These are phyloP conservation scores for Ahaetulla prasina DNA, from an alignment of 2,113 vertebrate genomes.

Conservation along the genomic window DNA sequence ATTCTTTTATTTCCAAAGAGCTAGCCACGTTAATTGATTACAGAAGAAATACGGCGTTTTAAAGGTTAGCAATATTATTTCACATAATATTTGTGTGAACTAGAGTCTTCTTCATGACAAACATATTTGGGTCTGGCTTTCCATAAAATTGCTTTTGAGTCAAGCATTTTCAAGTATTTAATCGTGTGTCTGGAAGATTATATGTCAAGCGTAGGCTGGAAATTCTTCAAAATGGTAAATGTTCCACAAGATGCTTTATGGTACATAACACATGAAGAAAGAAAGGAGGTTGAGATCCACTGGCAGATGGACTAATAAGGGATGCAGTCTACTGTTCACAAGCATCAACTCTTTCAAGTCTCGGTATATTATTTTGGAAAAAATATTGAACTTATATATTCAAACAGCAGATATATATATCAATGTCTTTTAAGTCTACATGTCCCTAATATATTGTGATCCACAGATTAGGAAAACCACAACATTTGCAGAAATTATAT, in stretches of 20 bases:
- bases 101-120: not conserved
- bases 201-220: not conserved
- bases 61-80: not conserved
- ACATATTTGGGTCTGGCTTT: not conserved
- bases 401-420: not conserved
- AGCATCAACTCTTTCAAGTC: not conserved
- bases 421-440: not conserved
- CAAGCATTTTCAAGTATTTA: not conserved
- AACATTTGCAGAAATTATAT: not conserved
- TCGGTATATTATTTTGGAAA: not conserved
- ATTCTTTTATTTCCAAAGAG: not conserved
- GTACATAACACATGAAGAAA: not conserved
- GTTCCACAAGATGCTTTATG: not conserved
- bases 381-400: not conserved
- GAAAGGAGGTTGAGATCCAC: not conserved
- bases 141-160: not conserved
- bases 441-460: not conserved
- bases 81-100: not conserved
- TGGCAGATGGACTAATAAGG: not conserved
- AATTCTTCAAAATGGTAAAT: not conserved
- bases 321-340: not conserved
- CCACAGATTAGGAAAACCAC: not conserved
- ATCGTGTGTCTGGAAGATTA: not conserved
- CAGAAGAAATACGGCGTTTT: not conserved
- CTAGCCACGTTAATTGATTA: not conserved